Percentiles rank a stretch among this genome's conserved stretches.
Evolutionary conservation across 30 jellyfish, hydroid and myxozoan genomes (phyloP).

Genomic region (Mastigias papua): DNA sequence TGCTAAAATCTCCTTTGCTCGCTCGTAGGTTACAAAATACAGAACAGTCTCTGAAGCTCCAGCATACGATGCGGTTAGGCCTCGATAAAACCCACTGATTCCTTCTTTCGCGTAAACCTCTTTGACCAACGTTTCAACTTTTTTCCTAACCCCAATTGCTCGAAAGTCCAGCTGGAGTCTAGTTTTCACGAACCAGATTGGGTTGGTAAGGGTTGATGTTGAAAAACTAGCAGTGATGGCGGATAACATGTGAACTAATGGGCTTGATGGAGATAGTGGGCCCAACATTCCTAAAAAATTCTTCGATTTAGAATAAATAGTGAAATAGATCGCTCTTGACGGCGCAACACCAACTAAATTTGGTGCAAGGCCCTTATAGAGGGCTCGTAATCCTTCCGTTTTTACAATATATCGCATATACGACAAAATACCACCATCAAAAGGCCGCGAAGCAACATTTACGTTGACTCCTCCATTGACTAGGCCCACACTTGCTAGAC

Average conservation of each 20-base stretch:
- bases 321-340: conserved; percentile 92
- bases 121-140: conserved; percentile 51
- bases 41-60: conserved; percentile 97
- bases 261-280: conserved; percentile 74
- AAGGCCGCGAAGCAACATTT: conserved; percentile 67
- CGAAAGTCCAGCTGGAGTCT: conserved; percentile 92
- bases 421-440: conserved; percentile 78
- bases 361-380: conserved; percentile 93
- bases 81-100: conserved; percentile 94
- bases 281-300: conserved; percentile 57
- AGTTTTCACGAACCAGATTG: conserved; percentile 98
- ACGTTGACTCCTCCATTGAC: conserved; percentile 42
- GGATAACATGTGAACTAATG: conserved; percentile 90
- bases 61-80: conserved; percentile 94
- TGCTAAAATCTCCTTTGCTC: conserved; percentile 70
- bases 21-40: conserved; percentile 90
- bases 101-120: conserved; percentile 93
- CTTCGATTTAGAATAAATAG: conserved; percentile 90
- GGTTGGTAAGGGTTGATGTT: conserved; percentile 93
- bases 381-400: conserved; percentile 92
- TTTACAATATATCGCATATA: conserved; percentile 86
- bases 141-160: conserved; percentile 69
- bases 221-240: conserved; percentile 91
- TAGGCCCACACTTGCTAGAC: conserved; percentile 69
- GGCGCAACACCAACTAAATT: conserved; percentile 98